Base-by-base conservation (phyloP, 2,113 vertebrate species). In the Pogonocichla stellata region DNA sequence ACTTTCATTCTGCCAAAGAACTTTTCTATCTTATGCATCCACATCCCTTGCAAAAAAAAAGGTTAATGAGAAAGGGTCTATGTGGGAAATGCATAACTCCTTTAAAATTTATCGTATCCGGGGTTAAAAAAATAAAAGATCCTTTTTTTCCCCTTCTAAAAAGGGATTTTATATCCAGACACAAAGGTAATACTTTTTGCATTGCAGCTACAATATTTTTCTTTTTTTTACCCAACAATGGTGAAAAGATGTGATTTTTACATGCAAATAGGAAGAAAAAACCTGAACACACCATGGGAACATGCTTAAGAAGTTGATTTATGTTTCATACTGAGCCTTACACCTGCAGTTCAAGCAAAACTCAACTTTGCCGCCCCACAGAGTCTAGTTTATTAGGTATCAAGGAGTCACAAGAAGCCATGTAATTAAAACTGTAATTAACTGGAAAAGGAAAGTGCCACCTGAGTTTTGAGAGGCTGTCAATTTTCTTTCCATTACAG, bases 391-490 rank as follows among this genome's bases (percentile, higher is more conserved):
- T 98, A 98, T 98, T 98, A 98, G 98, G 97, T 98, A 98, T 98
- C 98, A 98, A 98, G 98, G 98, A 98, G 98, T 98, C 97, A 97
- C 98, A 98, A 98, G 98, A 98, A 98, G 98, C 98, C 95, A 90
- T 97, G 98, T 98, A 98, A 98, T 98, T 98, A 98, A 98, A 98
- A 98, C 97, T 70, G 97, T 98, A 98, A 98, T 98, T 98, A 98
- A 98, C 98, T 98, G 97, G 97, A 97, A 97, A 98, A 97, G 96
- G 97, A 98, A 98, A 98, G 97, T 98, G 98, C 98, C 98, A 98
- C 98, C 98, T 98, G 98, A 98, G 98, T 98, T 98, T 98, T 98
- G 97, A 98, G 98, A 98, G 97, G 97, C 98, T 98, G 98, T 98
- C 98, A 98, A 96, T 98, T 98, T 98, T 98, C 97, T 98, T 98